phyloP scores from a whole-genome alignment of 2,888 invertebrate species.

The Eurytoma californica region DNA sequence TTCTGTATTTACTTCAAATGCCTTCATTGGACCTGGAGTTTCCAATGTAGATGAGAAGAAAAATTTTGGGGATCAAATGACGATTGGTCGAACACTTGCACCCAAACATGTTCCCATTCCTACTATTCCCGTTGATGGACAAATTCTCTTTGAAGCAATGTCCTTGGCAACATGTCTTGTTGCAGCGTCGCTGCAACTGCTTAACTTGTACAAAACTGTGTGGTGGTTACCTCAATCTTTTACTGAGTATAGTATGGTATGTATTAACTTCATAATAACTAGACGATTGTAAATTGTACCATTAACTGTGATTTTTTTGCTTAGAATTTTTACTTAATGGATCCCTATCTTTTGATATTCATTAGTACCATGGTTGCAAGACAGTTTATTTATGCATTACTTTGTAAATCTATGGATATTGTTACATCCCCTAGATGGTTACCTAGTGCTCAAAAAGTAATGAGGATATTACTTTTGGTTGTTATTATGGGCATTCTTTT shows the following conservation, averaged over 20 bases:
- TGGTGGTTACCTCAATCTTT: slow-evolving; percentile 98
- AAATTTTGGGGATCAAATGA: slow-evolving; percentile 59
- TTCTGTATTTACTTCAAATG: slow-evolving; percentile 33
- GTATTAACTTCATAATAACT: slow-evolving; percentile 58
- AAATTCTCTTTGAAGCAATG: slow-evolving; percentile 89
- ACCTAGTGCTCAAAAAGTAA: slow-evolving; percentile 69
- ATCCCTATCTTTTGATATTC: slow-evolving; percentile 89
- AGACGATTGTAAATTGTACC: background rate
- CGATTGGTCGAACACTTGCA: slow-evolving; percentile 75
- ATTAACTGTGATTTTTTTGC: slow-evolving; percentile 69
- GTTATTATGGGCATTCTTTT: slow-evolving; percentile 79
- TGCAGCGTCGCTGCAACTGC: slow-evolving; percentile 90
- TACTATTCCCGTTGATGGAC: slow-evolving; percentile 85
- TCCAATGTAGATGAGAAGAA: slow-evolving; percentile 66
- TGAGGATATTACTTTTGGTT: slow-evolving; percentile 79
- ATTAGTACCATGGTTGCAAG: slow-evolving; percentile 88
- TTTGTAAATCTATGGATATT: slow-evolving; percentile 76
- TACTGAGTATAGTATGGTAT: slow-evolving; percentile 90
- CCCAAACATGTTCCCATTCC: slow-evolving; percentile 91
- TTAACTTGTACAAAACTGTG: slow-evolving; percentile 95
- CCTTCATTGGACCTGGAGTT: slow-evolving; percentile 17
- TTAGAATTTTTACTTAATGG: slow-evolving; percentile 96
- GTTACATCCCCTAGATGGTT: slow-evolving; percentile 75
- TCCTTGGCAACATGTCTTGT: slow-evolving; percentile 88
- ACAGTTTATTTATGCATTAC: slow-evolving; percentile 83